Percentiles rank a stretch among this genome's conserved stretches.
phyloP scores from a whole-genome alignment of 1,140 invertebrate genomes.

The Orchesella cincta region DNA sequence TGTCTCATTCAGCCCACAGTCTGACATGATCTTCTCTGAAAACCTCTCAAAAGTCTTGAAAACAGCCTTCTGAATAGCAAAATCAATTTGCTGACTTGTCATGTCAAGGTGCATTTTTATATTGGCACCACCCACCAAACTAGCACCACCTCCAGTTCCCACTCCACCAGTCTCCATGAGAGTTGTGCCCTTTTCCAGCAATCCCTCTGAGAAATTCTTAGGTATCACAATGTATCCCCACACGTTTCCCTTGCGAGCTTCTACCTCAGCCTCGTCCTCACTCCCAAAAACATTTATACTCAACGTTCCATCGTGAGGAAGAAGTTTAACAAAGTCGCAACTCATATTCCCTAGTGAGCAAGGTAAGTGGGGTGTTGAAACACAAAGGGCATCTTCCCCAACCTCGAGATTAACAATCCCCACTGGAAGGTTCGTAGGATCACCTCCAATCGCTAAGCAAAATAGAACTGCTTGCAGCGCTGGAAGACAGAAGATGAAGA shows the following conservation, averaged over 20 bases:
- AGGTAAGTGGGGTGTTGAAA: slow-evolving; percentile 60
- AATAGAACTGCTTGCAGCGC: slow-evolving; percentile 93
- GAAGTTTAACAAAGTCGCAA: slow-evolving; percentile 71
- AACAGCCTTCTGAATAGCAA: slow-evolving; percentile 76
- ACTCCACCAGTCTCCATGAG: slow-evolving; percentile 58
- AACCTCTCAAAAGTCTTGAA: slow-evolving; percentile 78
- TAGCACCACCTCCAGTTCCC: too few species aligned
- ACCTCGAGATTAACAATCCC: slow-evolving; percentile 85
- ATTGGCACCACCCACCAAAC: slow-evolving; percentile 77
- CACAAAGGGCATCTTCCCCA: slow-evolving; percentile 59
- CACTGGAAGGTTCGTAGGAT: slow-evolving; percentile 77
- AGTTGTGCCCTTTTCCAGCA: slow-evolving; percentile 70
- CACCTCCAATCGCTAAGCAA: slow-evolving; percentile 88
- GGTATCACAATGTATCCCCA: slow-evolving; percentile 86
- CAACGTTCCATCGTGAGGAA: slow-evolving; percentile 57
- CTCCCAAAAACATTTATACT: too few species aligned
- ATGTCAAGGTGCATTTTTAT: slow-evolving; percentile 85
- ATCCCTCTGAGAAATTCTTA: slow-evolving; percentile 79
- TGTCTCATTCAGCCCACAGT: slow-evolving; percentile 76
- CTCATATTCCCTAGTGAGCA: slow-evolving; percentile 72
- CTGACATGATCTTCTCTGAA: slow-evolving; percentile 67
- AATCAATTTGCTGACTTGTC: slow-evolving; percentile 89
- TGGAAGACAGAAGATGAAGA: slow-evolving; percentile 88
- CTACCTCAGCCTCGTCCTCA: slow-evolving; percentile 66
- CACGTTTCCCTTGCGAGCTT: slow-evolving; percentile 71